A percentile compares a stretch with the other conserved stretches of the same genome.
These are phyloP conservation scores for Lepidothrix coronata DNA, from an alignment of 2,113 vertebrate species.

Conservation along the genomic window DNA sequence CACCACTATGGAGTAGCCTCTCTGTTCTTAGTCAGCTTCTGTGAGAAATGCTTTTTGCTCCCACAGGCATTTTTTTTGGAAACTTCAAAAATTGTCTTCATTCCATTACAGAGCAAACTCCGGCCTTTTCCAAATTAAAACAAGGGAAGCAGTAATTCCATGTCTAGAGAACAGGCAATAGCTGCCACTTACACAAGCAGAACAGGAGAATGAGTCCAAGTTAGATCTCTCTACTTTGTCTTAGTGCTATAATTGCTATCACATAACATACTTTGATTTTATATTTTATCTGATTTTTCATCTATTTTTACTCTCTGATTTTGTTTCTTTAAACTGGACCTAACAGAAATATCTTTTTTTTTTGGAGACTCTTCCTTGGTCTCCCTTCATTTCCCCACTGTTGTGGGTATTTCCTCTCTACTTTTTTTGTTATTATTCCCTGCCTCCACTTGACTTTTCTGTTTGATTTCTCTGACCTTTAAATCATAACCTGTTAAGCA, in stretches of 20 bases:
- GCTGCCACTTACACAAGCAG: neutral
- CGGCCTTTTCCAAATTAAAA: neutral
- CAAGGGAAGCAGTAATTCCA: neutral
- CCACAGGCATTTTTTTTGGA: neutral
- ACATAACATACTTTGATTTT: neutral
- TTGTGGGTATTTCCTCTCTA: neutral
- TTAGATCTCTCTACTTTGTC: neutral
- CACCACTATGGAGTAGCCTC: neutral
- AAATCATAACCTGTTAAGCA: neutral
- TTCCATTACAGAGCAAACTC: neutral
- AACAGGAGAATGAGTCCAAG: neutral
- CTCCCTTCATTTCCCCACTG: neutral
- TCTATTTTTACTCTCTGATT: neutral
- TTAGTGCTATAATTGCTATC: neutral
- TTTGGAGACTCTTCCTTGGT: neutral
- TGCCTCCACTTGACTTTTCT: slow-evolving; percentile 6
- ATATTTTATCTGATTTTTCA: neutral
- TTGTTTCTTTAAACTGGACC: neutral
- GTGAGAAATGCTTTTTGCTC: neutral
- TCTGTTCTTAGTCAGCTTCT: neutral
- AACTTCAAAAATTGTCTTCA: neutral
- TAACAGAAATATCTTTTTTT: neutral
- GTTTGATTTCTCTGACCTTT: slow-evolving; percentile 32
- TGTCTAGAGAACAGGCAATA: neutral
- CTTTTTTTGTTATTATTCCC: neutral